Evolutionary conservation across 1,140 invertebrate genomes (phyloP), one percentile per base, ranked within the genome.

Genomic region (Pogonomyrmex barbatus): DNA sequence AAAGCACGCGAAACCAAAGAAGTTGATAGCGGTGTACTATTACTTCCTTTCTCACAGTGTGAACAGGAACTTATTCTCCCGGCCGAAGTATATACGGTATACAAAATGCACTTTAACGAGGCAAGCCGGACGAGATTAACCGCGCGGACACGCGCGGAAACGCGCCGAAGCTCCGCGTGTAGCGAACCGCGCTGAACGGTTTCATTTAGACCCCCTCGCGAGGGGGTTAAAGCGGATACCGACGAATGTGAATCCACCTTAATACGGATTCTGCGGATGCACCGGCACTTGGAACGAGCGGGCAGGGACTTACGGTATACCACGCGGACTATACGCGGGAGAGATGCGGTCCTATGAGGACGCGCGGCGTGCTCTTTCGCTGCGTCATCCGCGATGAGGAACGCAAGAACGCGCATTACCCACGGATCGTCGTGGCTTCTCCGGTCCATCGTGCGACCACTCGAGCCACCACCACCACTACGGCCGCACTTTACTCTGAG

Each of bases 401-500:
- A 89, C 89, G 89, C 89, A 90, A 90, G 88, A 90, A 90, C 89
- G 88, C 88, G 89, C 88, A 89, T 90, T 90, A 90, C 88, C 89
- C 89, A 89, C 88, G 89, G 87, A 83, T 89, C 88, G 87, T 82
- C 85, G 79, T 60, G 70, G 85, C 88, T 87, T 65, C 87, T 81
- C 86, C 65, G 85, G 88, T 89, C 78, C 85, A 87, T 81, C 85
- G 88, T 89, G 88, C 71, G 88, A 89, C 88, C 88, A 50, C 78
- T 87, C 86, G 71, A 88, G 89, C 88, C 88, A 89, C 88, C 88
- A 89, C 88, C 88, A 87, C 86, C 50, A 87, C 86, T 42, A 67
- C 71, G 75, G 75, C 83, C 84, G 73, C 60, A 65, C n/a, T 75
- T 36, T 77, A 39, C 71, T 30, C 30, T 14, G 58, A 56, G 62